phyloP scores from a whole-genome alignment of 2,113 vertebrate species.

The Anthoscopus minutus region DNA sequence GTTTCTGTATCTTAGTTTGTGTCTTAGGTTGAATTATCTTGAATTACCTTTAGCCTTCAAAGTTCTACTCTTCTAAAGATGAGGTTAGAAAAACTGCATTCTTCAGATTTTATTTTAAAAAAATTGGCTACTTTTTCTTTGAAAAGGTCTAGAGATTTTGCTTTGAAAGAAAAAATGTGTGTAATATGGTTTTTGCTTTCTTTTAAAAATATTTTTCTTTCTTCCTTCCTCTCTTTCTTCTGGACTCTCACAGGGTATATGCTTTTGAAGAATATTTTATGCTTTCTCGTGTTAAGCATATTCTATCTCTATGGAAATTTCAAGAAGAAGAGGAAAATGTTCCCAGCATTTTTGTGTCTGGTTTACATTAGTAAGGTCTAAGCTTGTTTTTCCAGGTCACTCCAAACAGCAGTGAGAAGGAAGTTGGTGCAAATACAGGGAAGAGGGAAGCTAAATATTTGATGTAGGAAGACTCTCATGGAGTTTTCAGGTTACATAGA shows the following conservation, averaged over 20 bases:
- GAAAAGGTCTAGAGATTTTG: not conserved
- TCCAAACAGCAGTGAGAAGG: not conserved
- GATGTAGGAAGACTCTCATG: not conserved
- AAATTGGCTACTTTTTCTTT: not conserved
- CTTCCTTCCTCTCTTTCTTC: not conserved
- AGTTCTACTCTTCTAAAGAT: not conserved
- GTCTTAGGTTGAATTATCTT: not conserved
- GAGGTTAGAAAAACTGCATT: not conserved
- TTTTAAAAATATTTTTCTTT: not conserved
- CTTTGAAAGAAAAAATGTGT: not conserved
- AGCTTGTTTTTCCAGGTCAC: not conserved
- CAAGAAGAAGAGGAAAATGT: not conserved
- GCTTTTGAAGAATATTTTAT: not conserved
- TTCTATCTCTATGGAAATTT: not conserved
- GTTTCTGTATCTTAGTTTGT: not conserved
- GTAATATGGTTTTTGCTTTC: not conserved
- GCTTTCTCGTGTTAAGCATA: not conserved
- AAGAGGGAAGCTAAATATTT: not conserved
- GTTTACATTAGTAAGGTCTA: not conserved
- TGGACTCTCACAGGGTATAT: not conserved
- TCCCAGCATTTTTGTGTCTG: not conserved
- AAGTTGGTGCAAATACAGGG: not conserved
- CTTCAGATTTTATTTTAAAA: not conserved
- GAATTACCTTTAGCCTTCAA: not conserved
- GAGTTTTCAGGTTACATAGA: not conserved